Evolutionary conservation across 2,888 invertebrate species (phyloP), one percentile per base, ranked within the genome.

Genomic region (Cancer borealis): DNA sequence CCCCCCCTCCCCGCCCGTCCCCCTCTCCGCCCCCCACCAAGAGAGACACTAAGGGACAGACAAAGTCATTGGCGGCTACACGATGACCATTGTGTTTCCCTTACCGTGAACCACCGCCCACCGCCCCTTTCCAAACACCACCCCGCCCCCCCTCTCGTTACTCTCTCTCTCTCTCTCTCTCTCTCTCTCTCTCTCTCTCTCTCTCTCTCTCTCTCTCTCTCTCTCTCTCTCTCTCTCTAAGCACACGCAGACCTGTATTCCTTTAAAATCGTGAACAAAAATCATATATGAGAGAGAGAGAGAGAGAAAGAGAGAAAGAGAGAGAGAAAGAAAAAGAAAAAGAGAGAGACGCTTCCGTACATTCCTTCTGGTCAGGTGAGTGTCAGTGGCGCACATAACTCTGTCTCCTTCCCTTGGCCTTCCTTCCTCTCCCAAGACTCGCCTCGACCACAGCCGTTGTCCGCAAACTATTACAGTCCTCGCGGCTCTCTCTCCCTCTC

Each of bases 221-320:
- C 90, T 49, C 54, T 90, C 54, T 54, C 90, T 26, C 60, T 49
- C 54, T 21, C n/a, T 49, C 49, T 49, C 49, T 49, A 6, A 49
- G 12, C 14, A 54, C 12, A 54, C 12, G 12, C 14, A 39, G 39
- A 39, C 2, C 39, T 39, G 39, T 39, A 39, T 39, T 39, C 39
- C 39, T 39, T 39, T 39, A 0, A 39, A 39, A 39, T 39, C 39
- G 39, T 39, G 39, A 39, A 0, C 39, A 39, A 39, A 39, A 39
- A 39, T 39, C 2, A 39, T 39, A 39, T 39, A 39, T 39, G 79
- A 91, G 91, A 91, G 54, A 91, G 91, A 91, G 91, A 91, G 89
- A 89, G 91, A 91, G 91, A 91, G 91, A 91, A 60, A 91, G 91
- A 91, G 91, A 91, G 91, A 91, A 60, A 54, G 49, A 54, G 91